A percentile compares a stretch with the other conserved stretches of the same genome.
These are phyloP conservation scores for Brienomyrus longianalis DNA, from an alignment of 2,113 vertebrate species.

Conservation along the genomic window DNA sequence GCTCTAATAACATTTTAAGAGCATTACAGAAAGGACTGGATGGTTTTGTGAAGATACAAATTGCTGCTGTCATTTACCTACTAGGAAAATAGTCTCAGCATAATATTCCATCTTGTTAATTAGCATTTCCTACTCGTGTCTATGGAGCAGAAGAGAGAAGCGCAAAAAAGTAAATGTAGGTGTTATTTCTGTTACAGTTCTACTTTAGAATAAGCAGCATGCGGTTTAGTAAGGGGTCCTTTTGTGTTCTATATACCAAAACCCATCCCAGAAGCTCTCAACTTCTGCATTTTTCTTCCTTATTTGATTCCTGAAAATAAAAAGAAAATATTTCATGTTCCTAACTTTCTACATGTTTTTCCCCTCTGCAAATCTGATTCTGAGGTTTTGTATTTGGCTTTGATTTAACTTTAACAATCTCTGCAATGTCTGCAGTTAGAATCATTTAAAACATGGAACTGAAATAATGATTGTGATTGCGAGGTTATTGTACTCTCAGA, in stretches of 20 bases:
- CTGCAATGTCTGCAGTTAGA: slow-evolving; percentile 1
- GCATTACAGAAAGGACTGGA: not conserved
- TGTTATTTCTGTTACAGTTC: not conserved
- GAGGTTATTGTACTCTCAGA: not conserved
- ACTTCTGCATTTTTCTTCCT: not conserved
- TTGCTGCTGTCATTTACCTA: not conserved
- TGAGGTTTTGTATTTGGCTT: not conserved
- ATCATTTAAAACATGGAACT: not conserved
- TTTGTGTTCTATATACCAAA: not conserved
- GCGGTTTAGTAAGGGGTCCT: not conserved
- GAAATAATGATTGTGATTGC: not conserved
- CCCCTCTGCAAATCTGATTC: not conserved
- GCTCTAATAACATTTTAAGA: not conserved
- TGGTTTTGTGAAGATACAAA: not conserved
- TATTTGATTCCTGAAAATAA: not conserved
- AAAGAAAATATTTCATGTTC: not conserved
- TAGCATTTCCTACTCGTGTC: not conserved
- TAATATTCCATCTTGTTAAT: not conserved
- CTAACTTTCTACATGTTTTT: not conserved
- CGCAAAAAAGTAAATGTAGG: not conserved
- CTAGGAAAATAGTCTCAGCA: not conserved
- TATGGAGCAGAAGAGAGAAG: not conserved
- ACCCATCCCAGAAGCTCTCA: not conserved
- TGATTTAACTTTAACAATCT: not conserved
- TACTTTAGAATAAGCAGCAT: not conserved